Evolutionary conservation across 2,888 invertebrate species (phyloP).

Genomic region (Drosophila rellima): DNA sequence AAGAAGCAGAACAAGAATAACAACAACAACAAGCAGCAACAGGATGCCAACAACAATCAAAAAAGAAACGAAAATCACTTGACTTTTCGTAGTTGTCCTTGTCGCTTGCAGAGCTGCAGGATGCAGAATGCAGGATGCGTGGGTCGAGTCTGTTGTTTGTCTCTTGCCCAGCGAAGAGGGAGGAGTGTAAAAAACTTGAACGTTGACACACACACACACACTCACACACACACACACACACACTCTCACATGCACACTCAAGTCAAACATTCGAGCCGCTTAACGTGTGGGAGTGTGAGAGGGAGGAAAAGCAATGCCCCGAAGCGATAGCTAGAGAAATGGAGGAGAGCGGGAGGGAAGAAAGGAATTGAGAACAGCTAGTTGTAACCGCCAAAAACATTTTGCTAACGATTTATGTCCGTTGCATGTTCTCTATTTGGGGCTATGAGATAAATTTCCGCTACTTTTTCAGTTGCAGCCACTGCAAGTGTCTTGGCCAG

Average conservation of each 20-base stretch:
- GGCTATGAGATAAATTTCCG: conserved; percentile 65
- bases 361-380: conserved; percentile 6
- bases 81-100: conserved; percentile 71
- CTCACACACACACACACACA: conserved; percentile 5
- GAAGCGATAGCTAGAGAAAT: conserved; percentile 2
- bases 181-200: conserved; percentile 68
- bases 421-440: conserved; percentile 60
- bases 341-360: too few species aligned
- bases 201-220: conserved; percentile 13
- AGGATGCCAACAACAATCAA: conserved; percentile 41
- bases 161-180: too few species aligned
- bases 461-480: conserved; percentile 63
- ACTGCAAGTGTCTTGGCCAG: conserved; percentile 23
- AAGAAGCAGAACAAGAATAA: background rate
- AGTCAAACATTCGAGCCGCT: conserved; percentile 2
- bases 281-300: background rate
- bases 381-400: conserved; percentile 78
- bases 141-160: conserved; percentile 15
- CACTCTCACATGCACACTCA: background rate
- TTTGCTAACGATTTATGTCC: conserved; percentile 80
- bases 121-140: conserved; percentile 37
- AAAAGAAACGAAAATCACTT: conserved; percentile 64
- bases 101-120: conserved; percentile 63
- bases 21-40: conserved; percentile 30
- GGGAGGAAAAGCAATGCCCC: conserved; percentile 14